Conservation (phyloP, 2,888 invertebrate genomes). For the Vandiemenella viatica region DNA sequence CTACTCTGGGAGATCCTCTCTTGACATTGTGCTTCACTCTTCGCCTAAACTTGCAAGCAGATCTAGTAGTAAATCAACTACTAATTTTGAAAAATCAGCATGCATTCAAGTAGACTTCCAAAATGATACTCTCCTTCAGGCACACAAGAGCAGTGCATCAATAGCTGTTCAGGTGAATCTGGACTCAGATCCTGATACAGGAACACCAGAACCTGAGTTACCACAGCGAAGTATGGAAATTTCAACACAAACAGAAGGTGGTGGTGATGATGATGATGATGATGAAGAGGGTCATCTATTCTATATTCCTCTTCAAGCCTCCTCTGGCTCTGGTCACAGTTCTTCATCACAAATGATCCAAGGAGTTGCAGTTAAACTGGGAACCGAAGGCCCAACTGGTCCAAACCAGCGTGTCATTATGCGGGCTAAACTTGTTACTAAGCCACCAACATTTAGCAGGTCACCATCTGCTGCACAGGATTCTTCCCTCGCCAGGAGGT, state of each 20-base stretch:
- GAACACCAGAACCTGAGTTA: conserved; percentile 16
- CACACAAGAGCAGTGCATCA: conserved; percentile 31
- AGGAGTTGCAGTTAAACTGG: conserved; percentile 48
- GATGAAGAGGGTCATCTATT: conserved; percentile 42
- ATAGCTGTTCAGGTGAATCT: conserved; percentile 39
- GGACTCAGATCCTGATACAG: conserved; percentile 24
- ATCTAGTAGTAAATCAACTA: no score
- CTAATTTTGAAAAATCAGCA: no score
- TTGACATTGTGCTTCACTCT: no score
- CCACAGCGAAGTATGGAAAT: conserved; percentile 27
- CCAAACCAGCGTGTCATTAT: conserved; percentile 45
- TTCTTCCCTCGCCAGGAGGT: neutral
- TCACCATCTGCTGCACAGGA: neutral
- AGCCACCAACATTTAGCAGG: conserved; percentile 32
- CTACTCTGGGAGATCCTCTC: no score
- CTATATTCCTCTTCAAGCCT: conserved; percentile 43
- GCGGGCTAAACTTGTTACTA: conserved; percentile 47
- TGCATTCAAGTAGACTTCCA: no score
- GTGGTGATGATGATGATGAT: conserved; percentile 32
- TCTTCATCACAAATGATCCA: conserved; percentile 31
- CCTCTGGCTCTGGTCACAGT: conserved; percentile 26
- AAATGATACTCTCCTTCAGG: no score
- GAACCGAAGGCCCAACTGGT: conserved; percentile 44
- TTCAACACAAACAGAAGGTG: conserved; percentile 32
- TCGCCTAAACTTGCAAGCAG: no score